Evolutionary conservation across 1,140 invertebrate species (phyloP), one percentile per base, ranked within the genome.

Genomic region (Trichogramma pretiosum): DNA sequence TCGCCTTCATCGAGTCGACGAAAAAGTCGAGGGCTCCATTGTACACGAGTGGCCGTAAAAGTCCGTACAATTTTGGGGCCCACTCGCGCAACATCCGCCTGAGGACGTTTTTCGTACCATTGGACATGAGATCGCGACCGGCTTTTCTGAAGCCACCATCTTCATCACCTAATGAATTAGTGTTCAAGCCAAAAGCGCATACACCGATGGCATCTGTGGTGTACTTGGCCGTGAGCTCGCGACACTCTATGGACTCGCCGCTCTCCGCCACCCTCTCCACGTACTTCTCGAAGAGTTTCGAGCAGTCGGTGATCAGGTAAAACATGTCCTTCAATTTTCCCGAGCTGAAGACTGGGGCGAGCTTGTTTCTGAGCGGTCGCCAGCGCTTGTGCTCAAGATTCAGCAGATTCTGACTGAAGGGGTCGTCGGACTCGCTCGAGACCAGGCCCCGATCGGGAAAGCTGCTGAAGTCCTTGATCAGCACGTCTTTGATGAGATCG

Each of bases 141-240:
- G 71, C 60, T 56, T 62, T 60, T 42, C 64, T 53, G 53, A 77
- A 76, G 47, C 69, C 62, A 2, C 69, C 66, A 40, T 77, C 56
- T 23, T 72, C 66, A 51, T 77, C 59, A 34, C 61, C 57, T 16
- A 79, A 56, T 17, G 70, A 61, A 47, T 76, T 72, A 46, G 65
- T 66, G 36, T 78, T 65, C 5, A 80, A 62, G 2, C 77, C 77
- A 60, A 80, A 80, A 17, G 72, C 75, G 43, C 70, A 74, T 1
- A 65, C 66, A 1, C 68, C 75, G 37, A 79, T 78, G 3, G 75
- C 67, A 54, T 79, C 76, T 8, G 70, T 76, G 0, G 73, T 68
- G 43, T 73, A 78, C 28, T 70, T 67, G 2, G 64, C 66, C 37
- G 74, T 55, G 1, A 75, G 26, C 51, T 73, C 66, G 59, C 74